Conservation (phyloP, 2,113 vertebrate species). For the Amphilophus citrinellus region DNA sequence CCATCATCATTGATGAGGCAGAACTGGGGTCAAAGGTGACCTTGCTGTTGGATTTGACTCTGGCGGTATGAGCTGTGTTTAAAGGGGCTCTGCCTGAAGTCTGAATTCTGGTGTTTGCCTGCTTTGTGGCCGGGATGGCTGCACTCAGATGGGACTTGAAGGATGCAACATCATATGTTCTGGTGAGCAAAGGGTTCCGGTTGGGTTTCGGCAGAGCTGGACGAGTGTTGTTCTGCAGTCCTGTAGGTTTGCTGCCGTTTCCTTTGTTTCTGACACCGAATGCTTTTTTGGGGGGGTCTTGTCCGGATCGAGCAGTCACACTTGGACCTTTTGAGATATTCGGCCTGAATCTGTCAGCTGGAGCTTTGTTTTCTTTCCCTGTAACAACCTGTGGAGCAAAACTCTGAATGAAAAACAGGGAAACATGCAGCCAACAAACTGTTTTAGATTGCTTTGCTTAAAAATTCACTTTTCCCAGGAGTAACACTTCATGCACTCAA, state of each 20-base stretch:
- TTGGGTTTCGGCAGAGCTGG: neutral
- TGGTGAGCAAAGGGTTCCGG: neutral
- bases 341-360: neutral
- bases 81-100: neutral
- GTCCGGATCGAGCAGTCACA: neutral
- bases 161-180: neutral
- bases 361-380: conserved; percentile 74
- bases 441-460: neutral
- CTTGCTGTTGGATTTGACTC: neutral
- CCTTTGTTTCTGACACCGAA: conserved; percentile 12
- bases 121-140: conserved; percentile 1
- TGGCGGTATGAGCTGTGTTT: neutral
- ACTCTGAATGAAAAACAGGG: neutral
- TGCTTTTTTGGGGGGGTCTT: neutral
- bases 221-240: neutral
- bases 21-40: neutral
- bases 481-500: neutral
- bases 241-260: neutral
- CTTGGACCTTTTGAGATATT: neutral
- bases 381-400: conserved; percentile 47
- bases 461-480: neutral
- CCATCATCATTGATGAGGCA: rapidly evolving
- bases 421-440: neutral
- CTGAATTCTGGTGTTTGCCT: neutral
- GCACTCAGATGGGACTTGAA: conserved; percentile 4